phyloP scores from a whole-genome alignment of 2,797 vertebrate genomes.

The Lateolabrax maculatus region DNA sequence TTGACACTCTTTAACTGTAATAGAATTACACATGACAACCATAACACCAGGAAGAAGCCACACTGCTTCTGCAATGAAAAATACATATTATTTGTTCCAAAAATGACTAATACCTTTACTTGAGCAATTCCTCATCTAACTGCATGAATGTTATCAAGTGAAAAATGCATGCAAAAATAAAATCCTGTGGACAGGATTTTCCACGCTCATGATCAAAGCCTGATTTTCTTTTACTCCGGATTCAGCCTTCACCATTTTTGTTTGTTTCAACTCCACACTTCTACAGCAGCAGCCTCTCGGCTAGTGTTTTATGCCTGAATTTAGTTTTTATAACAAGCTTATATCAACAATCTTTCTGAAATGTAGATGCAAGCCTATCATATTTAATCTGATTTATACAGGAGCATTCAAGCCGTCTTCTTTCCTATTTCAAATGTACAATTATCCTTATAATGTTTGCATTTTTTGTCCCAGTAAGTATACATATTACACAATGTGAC shows the following conservation, averaged over 20 bases:
- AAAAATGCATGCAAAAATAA: conserved; percentile 92
- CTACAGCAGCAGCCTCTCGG: conserved; percentile 71
- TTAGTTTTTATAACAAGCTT: conserved; percentile 73
- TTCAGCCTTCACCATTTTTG: conserved; percentile 88
- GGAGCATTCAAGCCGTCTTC: conserved; percentile 26
- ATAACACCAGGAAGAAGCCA: conserved; percentile 65
- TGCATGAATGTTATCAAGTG: conserved; percentile 91
- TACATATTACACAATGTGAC: conserved; percentile 38
- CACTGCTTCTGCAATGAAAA: conserved; percentile 73
- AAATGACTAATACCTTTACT: conserved; percentile 88
- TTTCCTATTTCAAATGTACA: conserved; percentile 48
- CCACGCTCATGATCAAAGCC: conserved; percentile 92
- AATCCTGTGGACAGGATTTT: conserved; percentile 92
- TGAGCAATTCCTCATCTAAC: conserved; percentile 89
- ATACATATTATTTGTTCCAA: conserved; percentile 86
- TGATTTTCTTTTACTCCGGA: conserved; percentile 89
- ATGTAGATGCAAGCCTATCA: conserved; percentile 55
- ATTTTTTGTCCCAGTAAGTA: conserved; percentile 45
- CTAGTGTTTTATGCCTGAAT: conserved; percentile 64
- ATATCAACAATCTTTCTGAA: conserved; percentile 64
- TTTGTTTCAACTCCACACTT: conserved; percentile 86
- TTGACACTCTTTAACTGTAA: conserved; percentile 72
- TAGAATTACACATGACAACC: conserved; percentile 79
- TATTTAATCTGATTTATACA: conserved; percentile 68
- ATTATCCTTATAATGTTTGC: conserved; percentile 51